Evolutionary conservation across 2,113 vertebrate genomes (phyloP).

Genomic region (Drymodes brunneopygia): DNA sequence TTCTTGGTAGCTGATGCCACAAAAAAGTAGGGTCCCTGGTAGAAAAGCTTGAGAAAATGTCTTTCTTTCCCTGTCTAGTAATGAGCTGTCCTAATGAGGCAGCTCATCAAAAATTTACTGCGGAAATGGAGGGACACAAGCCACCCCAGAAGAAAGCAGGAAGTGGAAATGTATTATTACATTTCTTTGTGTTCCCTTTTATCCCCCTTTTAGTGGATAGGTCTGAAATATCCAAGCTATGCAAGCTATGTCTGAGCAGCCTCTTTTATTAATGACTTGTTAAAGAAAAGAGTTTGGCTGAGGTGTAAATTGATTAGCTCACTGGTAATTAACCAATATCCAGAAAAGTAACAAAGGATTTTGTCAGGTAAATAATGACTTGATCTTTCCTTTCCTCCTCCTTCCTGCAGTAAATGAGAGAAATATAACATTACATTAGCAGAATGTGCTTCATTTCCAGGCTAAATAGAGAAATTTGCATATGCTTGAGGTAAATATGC

Average conservation of each 20-base stretch:
- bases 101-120: neutral
- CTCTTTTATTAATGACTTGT: neutral
- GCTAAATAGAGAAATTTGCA: neutral
- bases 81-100: neutral
- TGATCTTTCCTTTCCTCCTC: neutral
- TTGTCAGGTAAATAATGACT: slow-evolving; percentile 21
- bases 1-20: neutral
- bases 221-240: neutral
- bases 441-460: neutral
- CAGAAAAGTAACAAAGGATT: neutral
- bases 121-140: neutral
- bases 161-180: neutral
- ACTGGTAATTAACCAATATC: neutral
- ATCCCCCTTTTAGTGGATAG: neutral
- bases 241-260: neutral
- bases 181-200: neutral
- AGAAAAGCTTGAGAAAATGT: neutral
- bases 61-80: neutral
- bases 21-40: neutral
- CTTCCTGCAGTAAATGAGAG: neutral
- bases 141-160: neutral
- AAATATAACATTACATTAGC: neutral
- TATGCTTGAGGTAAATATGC: neutral
- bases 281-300: neutral
- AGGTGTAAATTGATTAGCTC: neutral